These are phyloP conservation scores for Autographa pulchrina DNA, from an alignment of 2,888 invertebrate species.

Conservation along the genomic window DNA sequence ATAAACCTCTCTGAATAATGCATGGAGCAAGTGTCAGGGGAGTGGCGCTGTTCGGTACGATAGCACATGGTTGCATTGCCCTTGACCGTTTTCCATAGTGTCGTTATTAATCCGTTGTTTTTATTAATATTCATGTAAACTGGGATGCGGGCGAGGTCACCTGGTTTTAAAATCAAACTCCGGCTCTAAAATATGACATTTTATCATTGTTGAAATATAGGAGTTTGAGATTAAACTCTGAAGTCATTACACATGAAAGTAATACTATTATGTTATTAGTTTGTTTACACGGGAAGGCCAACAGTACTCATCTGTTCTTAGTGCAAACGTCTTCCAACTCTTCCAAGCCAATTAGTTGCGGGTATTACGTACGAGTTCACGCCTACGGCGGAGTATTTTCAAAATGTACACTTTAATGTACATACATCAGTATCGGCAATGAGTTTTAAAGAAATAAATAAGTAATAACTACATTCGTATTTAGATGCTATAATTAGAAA, in stretches of 20 bases:
- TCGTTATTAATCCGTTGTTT: slow-evolving; percentile 68
- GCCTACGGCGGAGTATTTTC: background rate
- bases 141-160: slow-evolving; percentile 70
- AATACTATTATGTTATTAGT: background rate
- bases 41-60: slow-evolving; percentile 35
- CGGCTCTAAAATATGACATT: background rate
- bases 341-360: slow-evolving; percentile 5
- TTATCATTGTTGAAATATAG: background rate
- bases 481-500: slow-evolving; percentile 21
- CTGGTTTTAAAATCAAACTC: background rate
- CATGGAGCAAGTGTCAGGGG: slow-evolving; percentile 29
- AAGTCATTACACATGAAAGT: background rate
- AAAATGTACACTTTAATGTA: slow-evolving; percentile 5
- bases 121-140: slow-evolving; percentile 69
- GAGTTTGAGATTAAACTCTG: background rate
- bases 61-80: slow-evolving; percentile 64
- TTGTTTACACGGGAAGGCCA: slow-evolving; percentile 1
- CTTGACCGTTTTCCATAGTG: slow-evolving; percentile 76
- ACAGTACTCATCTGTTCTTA: slow-evolving; percentile 6
- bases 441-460: slow-evolving; percentile 13
- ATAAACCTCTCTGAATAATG: slow-evolving; percentile 42
- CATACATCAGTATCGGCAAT: background rate
- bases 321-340: slow-evolving; percentile 3
- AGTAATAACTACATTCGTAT: slow-evolving; percentile 10
- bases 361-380: background rate